Percentiles rank a stretch among this genome's conserved stretches.
Evolutionary conservation across 2,113 vertebrate species (phyloP).

Genomic region (Corythaeola cristata): DNA sequence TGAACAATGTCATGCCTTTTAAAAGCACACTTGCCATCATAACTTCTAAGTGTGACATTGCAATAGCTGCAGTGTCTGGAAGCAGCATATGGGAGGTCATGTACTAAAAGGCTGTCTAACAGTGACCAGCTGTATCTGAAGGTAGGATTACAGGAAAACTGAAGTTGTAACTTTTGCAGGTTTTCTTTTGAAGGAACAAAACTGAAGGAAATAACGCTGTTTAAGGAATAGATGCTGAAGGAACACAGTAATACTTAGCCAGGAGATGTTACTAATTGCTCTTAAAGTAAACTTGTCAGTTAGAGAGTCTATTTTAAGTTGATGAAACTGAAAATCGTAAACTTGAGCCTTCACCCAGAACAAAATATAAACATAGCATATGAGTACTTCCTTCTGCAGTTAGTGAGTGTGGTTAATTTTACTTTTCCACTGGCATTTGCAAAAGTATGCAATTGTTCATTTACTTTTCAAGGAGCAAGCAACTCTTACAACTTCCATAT

Average conservation of each 20-base stretch:
- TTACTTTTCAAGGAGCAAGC: neutral
- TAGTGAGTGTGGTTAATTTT: neutral
- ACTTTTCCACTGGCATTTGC: neutral
- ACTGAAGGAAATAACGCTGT: neutral
- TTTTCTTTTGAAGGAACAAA: neutral
- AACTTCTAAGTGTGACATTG: neutral
- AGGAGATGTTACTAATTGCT: neutral
- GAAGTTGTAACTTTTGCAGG: neutral
- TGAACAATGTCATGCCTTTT: neutral
- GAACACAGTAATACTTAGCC: neutral
- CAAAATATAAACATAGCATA: neutral
- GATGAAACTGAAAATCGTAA: conserved; percentile 11
- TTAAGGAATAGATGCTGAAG: neutral
- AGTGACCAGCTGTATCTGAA: neutral
- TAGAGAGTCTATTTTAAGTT: neutral
- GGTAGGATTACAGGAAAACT: neutral
- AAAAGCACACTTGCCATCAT: neutral
- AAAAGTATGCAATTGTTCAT: neutral
- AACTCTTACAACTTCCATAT: neutral
- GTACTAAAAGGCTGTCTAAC: neutral
- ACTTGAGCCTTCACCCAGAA: neutral
- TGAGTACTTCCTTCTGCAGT: conserved; percentile 16
- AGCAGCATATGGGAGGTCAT: neutral
- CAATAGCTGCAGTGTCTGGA: neutral
- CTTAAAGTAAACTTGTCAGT: neutral